A percentile compares a stretch with the other conserved stretches of the same genome.
Evolutionary conservation across 53 echinoderm and acorn worm genomes (phyloP).

Genomic region (Paelopatides confundens): DNA sequence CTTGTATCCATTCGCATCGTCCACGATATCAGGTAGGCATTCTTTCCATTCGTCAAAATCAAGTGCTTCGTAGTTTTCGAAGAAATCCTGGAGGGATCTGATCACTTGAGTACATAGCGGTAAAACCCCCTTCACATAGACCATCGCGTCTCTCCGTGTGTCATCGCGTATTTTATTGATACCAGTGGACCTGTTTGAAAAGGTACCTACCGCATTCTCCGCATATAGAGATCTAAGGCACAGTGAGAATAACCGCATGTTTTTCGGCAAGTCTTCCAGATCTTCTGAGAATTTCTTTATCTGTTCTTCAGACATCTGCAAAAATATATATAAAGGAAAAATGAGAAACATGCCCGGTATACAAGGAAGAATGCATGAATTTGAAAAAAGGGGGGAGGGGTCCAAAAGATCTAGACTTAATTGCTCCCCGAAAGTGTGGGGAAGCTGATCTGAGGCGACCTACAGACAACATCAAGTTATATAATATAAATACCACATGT

Average conservation of each 20-base stretch:
- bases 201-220: not conserved
- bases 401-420: no score
- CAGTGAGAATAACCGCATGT: slow-evolving; percentile 11
- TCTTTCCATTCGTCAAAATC: not conserved
- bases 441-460: no score
- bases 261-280: not conserved
- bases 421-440: no score
- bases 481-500: no score
- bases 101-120: not conserved
- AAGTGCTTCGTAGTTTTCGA: not conserved
- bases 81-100: not conserved
- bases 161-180: not conserved
- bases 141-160: slow-evolving; percentile 2
- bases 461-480: no score
- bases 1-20: not conserved
- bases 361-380: no score
- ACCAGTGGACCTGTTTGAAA: not conserved
- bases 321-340: no score
- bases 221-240: slow-evolving; percentile 6
- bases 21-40: not conserved
- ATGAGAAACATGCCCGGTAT: no score
- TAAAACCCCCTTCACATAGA: not conserved
- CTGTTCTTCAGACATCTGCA: no score
- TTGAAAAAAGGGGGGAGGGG: no score
- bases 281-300: no score